Conservation (phyloP, 92 coral and sea anemone species). For the Phenganax marumi region DNA sequence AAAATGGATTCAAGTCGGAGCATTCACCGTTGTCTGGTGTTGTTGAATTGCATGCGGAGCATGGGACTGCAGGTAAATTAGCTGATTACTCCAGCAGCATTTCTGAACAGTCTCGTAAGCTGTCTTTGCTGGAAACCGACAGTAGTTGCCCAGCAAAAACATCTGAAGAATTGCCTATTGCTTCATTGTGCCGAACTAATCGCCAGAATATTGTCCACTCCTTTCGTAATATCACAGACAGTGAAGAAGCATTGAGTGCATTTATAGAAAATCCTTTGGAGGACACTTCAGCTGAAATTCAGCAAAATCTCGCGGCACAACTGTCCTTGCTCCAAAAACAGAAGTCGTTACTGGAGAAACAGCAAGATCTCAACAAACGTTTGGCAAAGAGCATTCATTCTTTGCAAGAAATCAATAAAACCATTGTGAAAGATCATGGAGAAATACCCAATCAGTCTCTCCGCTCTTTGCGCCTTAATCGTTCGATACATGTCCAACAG, state of each 20-base stretch:
- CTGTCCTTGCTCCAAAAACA: slow-evolving; percentile 1
- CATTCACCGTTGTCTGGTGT: neutral
- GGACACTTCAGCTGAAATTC: neutral
- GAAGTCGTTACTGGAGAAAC: slow-evolving; percentile 25
- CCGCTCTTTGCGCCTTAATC: slow-evolving; percentile 16
- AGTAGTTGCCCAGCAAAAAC: neutral
- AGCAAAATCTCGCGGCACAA: slow-evolving; percentile 20
- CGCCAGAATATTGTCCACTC: slow-evolving; percentile 21
- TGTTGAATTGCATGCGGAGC: neutral
- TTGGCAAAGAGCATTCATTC: slow-evolving; percentile 16
- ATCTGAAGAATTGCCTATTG: slow-evolving; percentile 7
- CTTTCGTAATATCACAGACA: slow-evolving; percentile 8
- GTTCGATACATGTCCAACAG: slow-evolving; percentile 17
- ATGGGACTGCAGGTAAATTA: neutral
- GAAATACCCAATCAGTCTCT: neutral
- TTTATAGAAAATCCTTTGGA: slow-evolving; percentile 29
- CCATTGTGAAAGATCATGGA: slow-evolving; percentile 11
- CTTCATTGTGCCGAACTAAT: slow-evolving; percentile 22
- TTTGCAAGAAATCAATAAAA: neutral
- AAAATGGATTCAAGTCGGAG: neutral
- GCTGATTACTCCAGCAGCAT: neutral
- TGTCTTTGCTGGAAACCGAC: neutral
- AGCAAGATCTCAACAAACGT: slow-evolving; percentile 2
- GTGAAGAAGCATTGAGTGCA: slow-evolving; percentile 19
- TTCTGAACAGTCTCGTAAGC: neutral